Evolutionary conservation across 2,888 invertebrate species (phyloP).

Genomic region (Cybosia mesomella): DNA sequence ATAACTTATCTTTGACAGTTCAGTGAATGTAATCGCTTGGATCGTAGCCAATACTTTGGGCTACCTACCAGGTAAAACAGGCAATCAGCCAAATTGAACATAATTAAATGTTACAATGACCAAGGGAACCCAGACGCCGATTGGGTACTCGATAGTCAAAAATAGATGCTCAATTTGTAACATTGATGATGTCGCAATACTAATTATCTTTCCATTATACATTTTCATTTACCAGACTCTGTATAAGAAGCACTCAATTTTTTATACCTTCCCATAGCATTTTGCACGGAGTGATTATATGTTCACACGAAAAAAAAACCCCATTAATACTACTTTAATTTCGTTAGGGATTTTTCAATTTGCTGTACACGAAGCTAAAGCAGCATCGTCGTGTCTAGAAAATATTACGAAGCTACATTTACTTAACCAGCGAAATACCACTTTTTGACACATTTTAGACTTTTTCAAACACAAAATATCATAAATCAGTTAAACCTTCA

Average conservation of each 20-base stretch:
- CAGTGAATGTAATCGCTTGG: conserved; percentile 84
- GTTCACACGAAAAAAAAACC: not conserved
- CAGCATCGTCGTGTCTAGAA: not conserved
- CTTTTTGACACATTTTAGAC: no score
- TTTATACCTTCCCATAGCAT: no score
- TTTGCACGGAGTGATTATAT: no score
- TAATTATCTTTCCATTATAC: conserved; percentile 19
- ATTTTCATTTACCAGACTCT: not conserved
- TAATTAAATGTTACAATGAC: conserved; percentile 84
- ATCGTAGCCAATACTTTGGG: conserved; percentile 69
- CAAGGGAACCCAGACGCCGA: conserved; percentile 75
- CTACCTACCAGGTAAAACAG: conserved; percentile 84
- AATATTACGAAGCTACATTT: not conserved
- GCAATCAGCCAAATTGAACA: conserved; percentile 83
- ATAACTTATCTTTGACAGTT: conserved; percentile 87
- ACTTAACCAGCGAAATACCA: no score
- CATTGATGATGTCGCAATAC: conserved; percentile 36
- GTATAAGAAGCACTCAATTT: not conserved
- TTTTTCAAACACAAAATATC: no score
- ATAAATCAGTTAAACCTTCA: no score
- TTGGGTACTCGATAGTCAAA: conserved; percentile 59
- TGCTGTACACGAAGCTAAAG: not conserved
- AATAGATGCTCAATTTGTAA: conserved; percentile 59
- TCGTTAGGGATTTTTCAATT: no score
- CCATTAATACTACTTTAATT: not conserved